phyloP scores from a whole-genome alignment of 2,113 vertebrate species.

The Entelurus aequoreus region DNA sequence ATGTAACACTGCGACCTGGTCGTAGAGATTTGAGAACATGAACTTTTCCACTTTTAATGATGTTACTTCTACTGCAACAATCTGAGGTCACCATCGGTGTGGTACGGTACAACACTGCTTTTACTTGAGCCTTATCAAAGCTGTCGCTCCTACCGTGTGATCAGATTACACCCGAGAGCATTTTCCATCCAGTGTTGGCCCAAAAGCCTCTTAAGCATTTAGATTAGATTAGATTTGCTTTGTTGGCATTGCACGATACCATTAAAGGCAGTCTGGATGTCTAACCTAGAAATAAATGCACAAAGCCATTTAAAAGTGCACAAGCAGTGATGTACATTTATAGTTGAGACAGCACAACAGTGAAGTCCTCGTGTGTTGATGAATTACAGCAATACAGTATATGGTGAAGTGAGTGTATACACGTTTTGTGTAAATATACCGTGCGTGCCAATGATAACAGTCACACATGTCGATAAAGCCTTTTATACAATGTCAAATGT shows the following conservation, averaged over 20 bases:
- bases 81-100: background rate
- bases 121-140: conserved; percentile 26
- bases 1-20: conserved; percentile 20
- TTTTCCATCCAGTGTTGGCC: conserved; percentile 14
- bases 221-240: conserved; percentile 7
- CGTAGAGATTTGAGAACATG: background rate
- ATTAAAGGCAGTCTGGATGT: conserved; percentile 1
- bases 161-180: conserved; percentile 15
- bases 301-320: background rate
- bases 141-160: conserved; percentile 4
- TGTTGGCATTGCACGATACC: background rate
- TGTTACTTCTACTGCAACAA: background rate
- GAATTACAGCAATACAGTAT: background rate
- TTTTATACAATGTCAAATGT: too few relatives aligned
- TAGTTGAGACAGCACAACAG: background rate
- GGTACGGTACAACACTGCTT: conserved; percentile 7
- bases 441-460: background rate
- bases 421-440: background rate
- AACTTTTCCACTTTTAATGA: background rate
- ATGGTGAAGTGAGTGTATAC: background rate
- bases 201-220: conserved; percentile 12
- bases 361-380: background rate
- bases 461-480: too few relatives aligned
- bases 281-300: background rate
- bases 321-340: background rate